These are phyloP conservation scores for Tillus elongatus DNA, from an alignment of 2,888 invertebrate genomes.

Conservation along the genomic window DNA sequence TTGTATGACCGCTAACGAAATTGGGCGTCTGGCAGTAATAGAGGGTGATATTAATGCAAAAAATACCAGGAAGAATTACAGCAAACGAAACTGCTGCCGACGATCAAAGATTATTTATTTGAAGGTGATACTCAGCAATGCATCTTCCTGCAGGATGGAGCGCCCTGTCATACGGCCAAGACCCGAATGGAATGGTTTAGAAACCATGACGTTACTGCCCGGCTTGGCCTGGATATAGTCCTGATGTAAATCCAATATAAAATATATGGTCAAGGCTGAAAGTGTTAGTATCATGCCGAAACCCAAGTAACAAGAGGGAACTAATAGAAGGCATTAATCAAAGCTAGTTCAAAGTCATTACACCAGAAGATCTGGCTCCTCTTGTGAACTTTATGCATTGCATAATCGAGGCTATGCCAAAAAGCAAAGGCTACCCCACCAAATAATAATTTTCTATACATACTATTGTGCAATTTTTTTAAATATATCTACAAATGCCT, in stretches of 20 bases:
- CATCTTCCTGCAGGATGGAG: background rate
- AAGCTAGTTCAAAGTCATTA: too few relatives aligned
- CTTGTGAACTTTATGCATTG: too few relatives aligned
- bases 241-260: background rate
- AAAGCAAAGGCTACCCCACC: too few relatives aligned
- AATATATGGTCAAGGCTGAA: constrained; percentile 1
- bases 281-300: too few relatives aligned
- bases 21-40: constrained; percentile 1
- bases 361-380: too few relatives aligned
- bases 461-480: too few relatives aligned
- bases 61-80: background rate
- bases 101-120: background rate
- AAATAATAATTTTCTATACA: too few relatives aligned
- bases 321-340: too few relatives aligned
- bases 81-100: background rate
- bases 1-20: background rate
- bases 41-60: background rate
- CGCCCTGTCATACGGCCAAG: background rate
- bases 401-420: too few relatives aligned
- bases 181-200: background rate
- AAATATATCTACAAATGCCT: too few relatives aligned
- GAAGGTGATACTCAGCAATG: constrained; percentile 1
- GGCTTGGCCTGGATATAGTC: background rate
- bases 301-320: too few relatives aligned
- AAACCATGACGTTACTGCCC: too few relatives aligned